Evolutionary conservation across 1,140 invertebrate species (phyloP).

Genomic region (Sarcophaga peregrina): DNA sequence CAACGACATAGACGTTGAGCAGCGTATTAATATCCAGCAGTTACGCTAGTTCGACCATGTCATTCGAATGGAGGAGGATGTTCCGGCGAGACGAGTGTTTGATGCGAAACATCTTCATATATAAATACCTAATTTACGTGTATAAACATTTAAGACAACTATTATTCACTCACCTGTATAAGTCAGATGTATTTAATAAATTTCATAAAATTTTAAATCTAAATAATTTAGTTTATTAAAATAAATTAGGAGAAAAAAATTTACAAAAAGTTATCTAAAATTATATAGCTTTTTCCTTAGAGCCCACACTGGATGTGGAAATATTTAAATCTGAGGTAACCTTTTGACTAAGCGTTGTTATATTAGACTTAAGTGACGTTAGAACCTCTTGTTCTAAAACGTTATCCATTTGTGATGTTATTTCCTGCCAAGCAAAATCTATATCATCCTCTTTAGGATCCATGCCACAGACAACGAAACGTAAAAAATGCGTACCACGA

Average conservation of each 20-base stretch:
- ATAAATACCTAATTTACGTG: too few relatives aligned
- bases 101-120: too few relatives aligned
- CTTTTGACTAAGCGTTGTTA: conserved; percentile 29
- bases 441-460: conserved; percentile 79
- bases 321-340: conserved; percentile 32
- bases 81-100: too few relatives aligned
- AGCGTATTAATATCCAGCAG: too few relatives aligned
- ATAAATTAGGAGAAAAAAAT: background rate
- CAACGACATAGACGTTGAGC: too few relatives aligned
- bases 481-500: conserved; percentile 76
- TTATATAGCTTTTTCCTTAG: background rate
- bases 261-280: background rate
- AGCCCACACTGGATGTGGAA: background rate
- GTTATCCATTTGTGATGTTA: conserved; percentile 70
- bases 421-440: conserved; percentile 84
- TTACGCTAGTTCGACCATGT: too few relatives aligned
- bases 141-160: too few relatives aligned
- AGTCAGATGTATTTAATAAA: too few relatives aligned
- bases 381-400: conserved; percentile 38
- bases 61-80: too few relatives aligned
- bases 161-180: too few relatives aligned
- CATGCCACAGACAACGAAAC: conserved; percentile 86
- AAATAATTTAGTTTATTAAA: background rate
- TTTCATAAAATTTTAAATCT: too few relatives aligned
- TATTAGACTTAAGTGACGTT: background rate